Base-by-base conservation (phyloP, 2,113 vertebrate genomes). In the Notothenia coriiceps region DNA sequence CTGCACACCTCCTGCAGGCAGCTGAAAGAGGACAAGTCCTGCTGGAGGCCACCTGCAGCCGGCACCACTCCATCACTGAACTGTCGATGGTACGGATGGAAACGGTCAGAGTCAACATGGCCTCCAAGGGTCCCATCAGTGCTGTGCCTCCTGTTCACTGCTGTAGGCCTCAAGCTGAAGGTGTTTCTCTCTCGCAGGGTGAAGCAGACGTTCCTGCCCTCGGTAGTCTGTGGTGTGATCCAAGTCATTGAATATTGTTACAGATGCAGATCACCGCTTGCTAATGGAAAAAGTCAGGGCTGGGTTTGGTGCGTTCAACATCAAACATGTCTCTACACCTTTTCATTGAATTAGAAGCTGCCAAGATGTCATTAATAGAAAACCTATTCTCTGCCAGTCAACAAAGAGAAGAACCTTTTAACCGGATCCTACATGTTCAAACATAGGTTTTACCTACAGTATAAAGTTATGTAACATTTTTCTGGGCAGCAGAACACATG, bases 81-180 rank as follows among this genome's bases (percentile, higher is more conserved):
- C 83, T 97, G 97, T 71, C 94, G 94, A 62, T 91, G 95, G 91
- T 98, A 99, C 0, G 96, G 96, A 77, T 98, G 96, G 85, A 96
- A 98, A 14, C 94, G 95, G 70, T 84, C 86, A 0, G 93, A 86
- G 72, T 86, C 85, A 44, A 77, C 87, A 0, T 25, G 33, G 52
- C 93, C 93, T 18, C 93, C 2, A 5, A 51, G 10, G 56, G 70
- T 73, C 9, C 95, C 97, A 44, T 98, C 97, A 0, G 92, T 90
- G 71, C 96, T 94, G 87, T 91, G 96, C 10, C 93, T 91, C 11
- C 95, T 90, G 89, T 94, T 96, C 33, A 70, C 57, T 57, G 61
- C 29, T 11, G 54, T 52, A 25, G 72, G 60, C 78, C 87, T 95
- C 70, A 67, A 69, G 60, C 83, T 92, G 82, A 90, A 92, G 64